These are phyloP conservation scores for Suricata suricatta DNA, from an alignment of 2,113 vertebrate species.

Conservation along the genomic window DNA sequence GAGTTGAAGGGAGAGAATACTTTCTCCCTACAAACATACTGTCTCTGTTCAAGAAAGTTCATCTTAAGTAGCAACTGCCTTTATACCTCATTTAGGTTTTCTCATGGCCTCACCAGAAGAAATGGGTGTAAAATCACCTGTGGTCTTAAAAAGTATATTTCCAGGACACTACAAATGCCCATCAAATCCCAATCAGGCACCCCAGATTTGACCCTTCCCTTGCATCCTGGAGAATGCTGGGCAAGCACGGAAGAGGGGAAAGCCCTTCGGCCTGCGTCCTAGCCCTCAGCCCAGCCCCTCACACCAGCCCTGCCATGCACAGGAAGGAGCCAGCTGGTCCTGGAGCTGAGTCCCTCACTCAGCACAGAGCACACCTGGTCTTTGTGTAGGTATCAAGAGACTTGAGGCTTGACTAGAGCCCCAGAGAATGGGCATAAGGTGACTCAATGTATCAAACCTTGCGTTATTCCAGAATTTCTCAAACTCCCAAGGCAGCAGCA, in stretches of 20 bases:
- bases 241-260: not conserved
- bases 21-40: not conserved
- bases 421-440: not conserved
- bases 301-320: fast-evolving
- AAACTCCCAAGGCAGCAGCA: not conserved
- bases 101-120: not conserved
- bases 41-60: not conserved
- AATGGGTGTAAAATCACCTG: not conserved
- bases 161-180: not conserved
- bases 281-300: not conserved
- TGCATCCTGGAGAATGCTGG: fast-evolving
- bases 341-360: not conserved
- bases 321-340: not conserved
- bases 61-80: not conserved
- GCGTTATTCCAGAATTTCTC: not conserved
- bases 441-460: not conserved
- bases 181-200: not conserved
- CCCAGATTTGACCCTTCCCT: not conserved
- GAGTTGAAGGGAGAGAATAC: not conserved
- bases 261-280: fast-evolving
- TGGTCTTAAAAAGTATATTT: not conserved
- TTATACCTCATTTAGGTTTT: not conserved
- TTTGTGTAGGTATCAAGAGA: not conserved
- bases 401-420: not conserved
- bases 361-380: not conserved